Percentiles rank a stretch among this genome's conserved stretches.
Conservation (phyloP, 2,888 invertebrate genomes). For the Aleiodes alternator region DNA sequence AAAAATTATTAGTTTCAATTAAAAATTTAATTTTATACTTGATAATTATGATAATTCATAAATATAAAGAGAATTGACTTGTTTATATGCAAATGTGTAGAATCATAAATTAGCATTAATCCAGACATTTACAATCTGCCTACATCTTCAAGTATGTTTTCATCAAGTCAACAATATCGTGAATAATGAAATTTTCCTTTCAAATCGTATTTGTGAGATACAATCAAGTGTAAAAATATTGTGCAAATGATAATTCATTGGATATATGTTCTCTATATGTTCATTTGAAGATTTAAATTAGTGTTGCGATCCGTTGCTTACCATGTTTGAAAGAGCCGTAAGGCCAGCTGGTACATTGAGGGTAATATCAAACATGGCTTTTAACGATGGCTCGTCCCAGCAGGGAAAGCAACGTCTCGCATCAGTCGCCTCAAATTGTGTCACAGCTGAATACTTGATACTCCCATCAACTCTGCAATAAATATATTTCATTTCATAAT, state of each 20-base stretch:
- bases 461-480: constrained; percentile 82
- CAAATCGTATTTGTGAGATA: no score
- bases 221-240: constrained; percentile 3
- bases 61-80: no score
- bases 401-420: constrained; percentile 97
- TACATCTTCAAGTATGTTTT: no score
- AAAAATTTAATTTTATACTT: no score
- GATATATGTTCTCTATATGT: not conserved
- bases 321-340: constrained; percentile 96
- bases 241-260: not conserved
- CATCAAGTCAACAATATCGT: no score
- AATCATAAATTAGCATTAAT: no score
- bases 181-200: no score
- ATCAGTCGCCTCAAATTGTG: constrained; percentile 94
- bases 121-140: no score
- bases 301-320: constrained; percentile 67
- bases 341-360: constrained; percentile 87
- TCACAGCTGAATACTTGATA: constrained; percentile 90
- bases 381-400: constrained; percentile 98
- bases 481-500: constrained; percentile 33
- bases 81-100: no score
- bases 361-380: constrained; percentile 95
- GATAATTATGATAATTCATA: no score
- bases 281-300: constrained; percentile 5
- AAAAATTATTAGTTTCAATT: not conserved